These are phyloP conservation scores for Ectropis crepuscularia DNA, from an alignment of 2,888 invertebrate genomes.

Conservation along the genomic window DNA sequence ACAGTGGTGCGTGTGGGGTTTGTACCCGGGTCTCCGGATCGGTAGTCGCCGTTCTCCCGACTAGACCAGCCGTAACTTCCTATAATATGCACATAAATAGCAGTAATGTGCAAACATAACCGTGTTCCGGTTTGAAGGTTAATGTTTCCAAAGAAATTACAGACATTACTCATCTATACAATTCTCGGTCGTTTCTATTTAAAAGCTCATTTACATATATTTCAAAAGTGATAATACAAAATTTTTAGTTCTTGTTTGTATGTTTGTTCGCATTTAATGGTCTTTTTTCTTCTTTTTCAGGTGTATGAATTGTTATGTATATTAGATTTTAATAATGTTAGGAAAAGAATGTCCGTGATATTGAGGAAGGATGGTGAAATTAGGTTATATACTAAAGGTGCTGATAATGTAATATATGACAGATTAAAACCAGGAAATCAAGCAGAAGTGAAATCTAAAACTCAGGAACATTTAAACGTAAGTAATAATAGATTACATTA, in stretches of 20 bases:
- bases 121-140: too few relatives aligned
- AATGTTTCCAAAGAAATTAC: too few relatives aligned
- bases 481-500: conserved; percentile 61
- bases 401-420: conserved; percentile 99
- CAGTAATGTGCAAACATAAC: too few relatives aligned
- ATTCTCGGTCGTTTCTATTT: too few relatives aligned
- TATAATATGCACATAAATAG: too few relatives aligned
- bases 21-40: too few relatives aligned
- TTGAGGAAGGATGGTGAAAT: conserved; percentile 92
- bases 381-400: conserved; percentile 98
- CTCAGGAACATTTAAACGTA: conserved; percentile 97
- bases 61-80: too few relatives aligned
- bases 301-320: conserved; percentile 98
- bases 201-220: too few relatives aligned
- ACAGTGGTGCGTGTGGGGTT: too few relatives aligned
- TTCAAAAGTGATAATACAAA: too few relatives aligned
- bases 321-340: conserved; percentile 99
- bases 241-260: not conserved
- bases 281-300: conserved; percentile 71
- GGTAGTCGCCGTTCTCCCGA: too few relatives aligned
- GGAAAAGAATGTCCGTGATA: conserved; percentile 99
- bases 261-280: not conserved
- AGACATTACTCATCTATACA: too few relatives aligned
- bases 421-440: conserved; percentile 89
- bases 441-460: conserved; percentile 91